A percentile compares a stretch with the other conserved stretches of the same genome.
phyloP scores from a whole-genome alignment of 1,140 invertebrate species.

The Drosophila arizonae region DNA sequence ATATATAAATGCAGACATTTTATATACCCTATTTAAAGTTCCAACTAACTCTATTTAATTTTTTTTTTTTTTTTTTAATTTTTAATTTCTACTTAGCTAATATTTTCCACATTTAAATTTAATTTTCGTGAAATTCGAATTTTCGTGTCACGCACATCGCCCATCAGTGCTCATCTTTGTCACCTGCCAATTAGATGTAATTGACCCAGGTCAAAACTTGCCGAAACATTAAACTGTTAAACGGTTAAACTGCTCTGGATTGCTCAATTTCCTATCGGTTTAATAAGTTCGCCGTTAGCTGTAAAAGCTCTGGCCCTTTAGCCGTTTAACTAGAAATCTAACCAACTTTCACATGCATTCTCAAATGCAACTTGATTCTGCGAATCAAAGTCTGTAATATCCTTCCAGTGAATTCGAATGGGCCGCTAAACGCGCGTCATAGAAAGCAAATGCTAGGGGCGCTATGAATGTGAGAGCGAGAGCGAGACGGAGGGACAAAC shows the following conservation, averaged over 20 bases:
- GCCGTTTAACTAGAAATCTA: neutral
- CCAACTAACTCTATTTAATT: too few relatives aligned
- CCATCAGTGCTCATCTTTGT: neutral
- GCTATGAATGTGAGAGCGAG: neutral
- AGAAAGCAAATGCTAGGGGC: neutral
- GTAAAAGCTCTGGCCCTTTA: neutral
- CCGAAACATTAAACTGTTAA: neutral
- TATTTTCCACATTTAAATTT: too few relatives aligned
- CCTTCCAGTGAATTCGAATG: neutral
- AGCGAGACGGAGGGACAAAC: neutral
- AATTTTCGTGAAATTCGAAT: too few relatives aligned
- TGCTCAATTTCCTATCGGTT: neutral
- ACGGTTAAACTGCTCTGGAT: neutral
- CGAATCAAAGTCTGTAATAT: neutral
- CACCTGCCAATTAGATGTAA: neutral
- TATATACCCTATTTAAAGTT: too few relatives aligned
- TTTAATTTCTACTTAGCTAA: too few relatives aligned
- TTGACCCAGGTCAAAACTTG: constrained; percentile 13
- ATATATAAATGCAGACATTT: too few relatives aligned
- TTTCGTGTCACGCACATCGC: too few relatives aligned
- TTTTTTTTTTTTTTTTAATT: too few relatives aligned
- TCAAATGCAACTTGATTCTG: neutral
- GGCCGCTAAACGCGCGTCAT: neutral
- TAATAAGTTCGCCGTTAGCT: neutral
- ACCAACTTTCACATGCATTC: constrained; percentile 1